Evolutionary conservation across 2,113 vertebrate genomes (phyloP), one percentile per base, ranked within the genome.

Genomic region (Grus americana): DNA sequence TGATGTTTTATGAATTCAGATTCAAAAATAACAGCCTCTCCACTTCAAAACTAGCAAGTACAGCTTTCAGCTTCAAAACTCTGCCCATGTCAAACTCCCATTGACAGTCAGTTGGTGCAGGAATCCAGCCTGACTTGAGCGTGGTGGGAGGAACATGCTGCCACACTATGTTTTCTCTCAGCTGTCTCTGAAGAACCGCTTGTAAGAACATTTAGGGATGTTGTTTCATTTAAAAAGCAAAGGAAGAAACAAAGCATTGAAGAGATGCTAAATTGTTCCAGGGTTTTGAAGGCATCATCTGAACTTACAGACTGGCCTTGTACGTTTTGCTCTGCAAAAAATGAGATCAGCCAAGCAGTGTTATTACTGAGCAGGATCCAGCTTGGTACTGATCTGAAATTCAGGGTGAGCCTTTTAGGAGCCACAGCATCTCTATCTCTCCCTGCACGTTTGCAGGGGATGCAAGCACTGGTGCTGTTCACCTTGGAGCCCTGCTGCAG

Each of bases 11-110:
- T 70, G 81, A 92, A 91, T 96, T 87, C 94, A 92, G 54, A 76
- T 87, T 66, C 65, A 90, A 91, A 97, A 95, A 95, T 91, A 96
- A 90, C 86, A 95, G 50, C 74, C 71, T 96, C n/a, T 92, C 46
- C 58, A 34, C 95, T 96, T 93, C 73, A 76, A 82, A 96, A 91
- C 80, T 73, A 26, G 4, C 87, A 92, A 87, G 91, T 21, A 76
- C 81, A 92, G 87, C 62, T 90, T 92, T 96, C 91, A 82, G 54
- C 84, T 95, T 87, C 89, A 73, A 81, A 95, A 92, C 84, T 91
- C 70, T 92, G 84, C 91, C 93, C 74, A 15, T 97, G 91, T 95
- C 86, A 91, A 93, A 91, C 89, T 92, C 70, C 40, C 36, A 42
- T 79, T 95, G 96, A 86, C 95, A 94, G 86, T 90, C 75, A 92